Evolutionary conservation across 1,140 invertebrate genomes (phyloP).

Genomic region (Neodiprion pinetum): DNA sequence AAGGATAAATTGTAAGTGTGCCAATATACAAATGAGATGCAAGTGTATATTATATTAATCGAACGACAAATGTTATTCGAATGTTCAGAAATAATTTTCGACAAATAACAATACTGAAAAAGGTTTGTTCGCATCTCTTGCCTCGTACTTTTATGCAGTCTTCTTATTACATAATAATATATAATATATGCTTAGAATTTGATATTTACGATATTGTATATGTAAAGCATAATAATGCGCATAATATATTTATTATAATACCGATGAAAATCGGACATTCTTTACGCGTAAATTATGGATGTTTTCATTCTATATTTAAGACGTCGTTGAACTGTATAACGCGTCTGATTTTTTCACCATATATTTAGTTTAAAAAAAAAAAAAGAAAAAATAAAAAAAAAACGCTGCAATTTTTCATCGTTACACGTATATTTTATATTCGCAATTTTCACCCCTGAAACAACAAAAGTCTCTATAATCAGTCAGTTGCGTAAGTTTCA

Average conservation of each 20-base stretch:
- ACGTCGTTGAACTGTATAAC: too few relatives aligned
- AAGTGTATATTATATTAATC: too few relatives aligned
- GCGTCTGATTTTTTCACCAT: not conserved
- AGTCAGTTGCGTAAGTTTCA: too few relatives aligned
- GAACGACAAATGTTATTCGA: not conserved
- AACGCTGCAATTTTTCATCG: not conserved
- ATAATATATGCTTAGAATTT: not conserved
- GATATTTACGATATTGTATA: not conserved
- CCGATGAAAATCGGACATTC: too few relatives aligned
- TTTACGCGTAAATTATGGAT: too few relatives aligned
- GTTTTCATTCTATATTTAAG: too few relatives aligned
- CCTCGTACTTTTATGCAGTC: conserved; percentile 4
- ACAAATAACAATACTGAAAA: not conserved
- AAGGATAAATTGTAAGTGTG: not conserved
- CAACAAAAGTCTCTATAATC: too few relatives aligned
- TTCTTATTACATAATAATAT: not conserved
- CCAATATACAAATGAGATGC: not conserved
- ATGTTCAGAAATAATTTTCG: not conserved
- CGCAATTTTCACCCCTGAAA: too few relatives aligned
- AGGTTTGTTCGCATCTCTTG: not conserved
- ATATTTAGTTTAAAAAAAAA: not conserved
- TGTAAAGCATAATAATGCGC: too few relatives aligned
- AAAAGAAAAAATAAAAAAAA: not conserved
- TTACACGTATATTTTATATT: not conserved
- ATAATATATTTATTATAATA: too few relatives aligned